phyloP scores from a whole-genome alignment of 2,888 invertebrate species.

The Odiellus spinosus region DNA sequence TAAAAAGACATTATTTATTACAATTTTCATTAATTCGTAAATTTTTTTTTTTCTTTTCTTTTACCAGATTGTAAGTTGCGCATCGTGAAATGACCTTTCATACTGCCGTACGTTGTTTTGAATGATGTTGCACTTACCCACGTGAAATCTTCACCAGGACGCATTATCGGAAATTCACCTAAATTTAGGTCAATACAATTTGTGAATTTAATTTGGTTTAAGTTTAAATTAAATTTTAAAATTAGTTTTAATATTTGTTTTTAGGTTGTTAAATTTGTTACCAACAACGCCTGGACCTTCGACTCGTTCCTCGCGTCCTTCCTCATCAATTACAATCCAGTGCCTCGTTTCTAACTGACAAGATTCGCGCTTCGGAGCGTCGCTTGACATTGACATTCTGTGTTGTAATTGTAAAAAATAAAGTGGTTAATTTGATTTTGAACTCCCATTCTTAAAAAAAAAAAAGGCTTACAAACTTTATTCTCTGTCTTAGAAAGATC shows the following conservation, averaged over 20 bases:
- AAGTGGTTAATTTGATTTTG: no score
- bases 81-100: conserved; percentile 26
- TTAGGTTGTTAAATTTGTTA: conserved; percentile 5
- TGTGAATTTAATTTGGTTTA: not conserved
- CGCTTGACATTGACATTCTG: conserved; percentile 25
- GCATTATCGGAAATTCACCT: conserved; percentile 26
- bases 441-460: no score
- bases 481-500: no score
- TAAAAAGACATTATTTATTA: no score
- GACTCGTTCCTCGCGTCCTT: conserved; percentile 23
- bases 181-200: not conserved
- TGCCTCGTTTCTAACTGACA: conserved; percentile 26
- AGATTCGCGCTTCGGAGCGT: conserved; percentile 20
- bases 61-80: conserved; percentile 22
- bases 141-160: conserved; percentile 23
- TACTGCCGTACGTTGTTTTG: conserved; percentile 24
- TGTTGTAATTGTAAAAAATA: not conserved
- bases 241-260: not conserved
- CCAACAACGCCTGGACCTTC: conserved; percentile 27
- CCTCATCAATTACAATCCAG: conserved; percentile 26
- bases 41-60: no score
- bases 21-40: no score
- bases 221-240: not conserved
- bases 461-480: no score
- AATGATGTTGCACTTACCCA: conserved; percentile 27